These are phyloP conservation scores for Pygocentrus nattereri DNA, from an alignment of 2,797 vertebrate genomes.

Conservation along the genomic window DNA sequence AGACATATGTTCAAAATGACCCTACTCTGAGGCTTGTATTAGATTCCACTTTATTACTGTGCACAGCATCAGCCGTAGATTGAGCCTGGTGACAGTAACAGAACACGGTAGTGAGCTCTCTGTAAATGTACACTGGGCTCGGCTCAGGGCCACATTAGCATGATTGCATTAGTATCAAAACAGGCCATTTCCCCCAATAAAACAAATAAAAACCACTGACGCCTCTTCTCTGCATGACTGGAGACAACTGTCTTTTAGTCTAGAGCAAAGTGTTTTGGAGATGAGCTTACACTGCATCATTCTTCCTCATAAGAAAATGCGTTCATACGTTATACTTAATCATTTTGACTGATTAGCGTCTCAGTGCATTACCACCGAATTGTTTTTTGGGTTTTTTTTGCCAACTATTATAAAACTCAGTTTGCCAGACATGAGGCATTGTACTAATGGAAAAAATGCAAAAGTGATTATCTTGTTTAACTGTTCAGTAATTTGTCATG, in stretches of 20 bases:
- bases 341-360: constrained; percentile 9
- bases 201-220: constrained; percentile 39
- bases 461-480: constrained; percentile 23
- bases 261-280: background rate
- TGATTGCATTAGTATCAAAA: constrained; percentile 30
- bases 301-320: constrained; percentile 12
- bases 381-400: constrained; percentile 22
- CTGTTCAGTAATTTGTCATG: constrained; percentile 21
- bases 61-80: background rate
- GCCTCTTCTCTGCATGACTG: constrained; percentile 21
- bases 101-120: constrained; percentile 20
- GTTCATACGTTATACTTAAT: constrained; percentile 2
- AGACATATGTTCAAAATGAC: background rate
- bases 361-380: constrained; percentile 5
- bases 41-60: background rate
- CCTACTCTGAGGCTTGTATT: background rate
- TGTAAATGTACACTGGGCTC: constrained; percentile 40
- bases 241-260: constrained; percentile 19
- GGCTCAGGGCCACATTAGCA: constrained; percentile 25
- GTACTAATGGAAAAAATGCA: constrained; percentile 19
- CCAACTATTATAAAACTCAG: constrained; percentile 23
- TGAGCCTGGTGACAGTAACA: constrained; percentile 10
- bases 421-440: constrained; percentile 15
- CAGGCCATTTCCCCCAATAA: constrained; percentile 39
- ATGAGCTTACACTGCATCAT: background rate